phyloP scores from a whole-genome alignment of 2,797 vertebrate genomes.

The Chelidonichthys spinosus region DNA sequence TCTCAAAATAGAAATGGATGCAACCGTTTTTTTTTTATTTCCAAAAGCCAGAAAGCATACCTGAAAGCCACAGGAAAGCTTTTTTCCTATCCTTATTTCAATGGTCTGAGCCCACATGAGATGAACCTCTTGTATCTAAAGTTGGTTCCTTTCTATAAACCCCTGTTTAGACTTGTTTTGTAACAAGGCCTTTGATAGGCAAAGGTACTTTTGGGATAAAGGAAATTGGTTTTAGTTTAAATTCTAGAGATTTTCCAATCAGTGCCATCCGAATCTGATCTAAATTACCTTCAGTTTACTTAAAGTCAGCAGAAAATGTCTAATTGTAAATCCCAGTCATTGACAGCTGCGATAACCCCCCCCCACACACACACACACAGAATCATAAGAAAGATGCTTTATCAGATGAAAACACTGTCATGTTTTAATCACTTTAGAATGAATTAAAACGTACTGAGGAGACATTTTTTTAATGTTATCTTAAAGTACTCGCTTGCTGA shows the following conservation, averaged over 20 bases:
- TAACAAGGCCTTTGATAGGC: too few species aligned
- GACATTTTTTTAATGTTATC: background rate
- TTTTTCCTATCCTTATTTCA: background rate
- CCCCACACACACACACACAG: too few species aligned
- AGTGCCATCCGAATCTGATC: background rate
- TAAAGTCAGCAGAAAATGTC: background rate
- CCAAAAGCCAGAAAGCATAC: constrained; percentile 1
- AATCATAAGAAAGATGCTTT: background rate
- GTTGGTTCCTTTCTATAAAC: background rate
- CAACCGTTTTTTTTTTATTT: background rate
- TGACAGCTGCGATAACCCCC: background rate
- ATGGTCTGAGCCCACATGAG: background rate
- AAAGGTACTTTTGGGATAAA: background rate
- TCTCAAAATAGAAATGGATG: background rate
- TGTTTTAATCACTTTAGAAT: background rate
- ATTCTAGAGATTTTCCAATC: background rate
- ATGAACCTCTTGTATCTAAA: background rate
- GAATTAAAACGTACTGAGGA: background rate
- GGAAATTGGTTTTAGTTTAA: background rate
- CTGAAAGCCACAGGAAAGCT: background rate
- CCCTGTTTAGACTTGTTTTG: background rate
- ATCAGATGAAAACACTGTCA: background rate
- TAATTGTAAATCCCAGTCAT: background rate
- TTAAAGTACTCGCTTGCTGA: background rate
- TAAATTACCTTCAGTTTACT: too few species aligned